Percentiles rank a stretch among this genome's conserved stretches.
phyloP scores from a whole-genome alignment of 2,888 invertebrate species.

The Chorisops tibialis region DNA sequence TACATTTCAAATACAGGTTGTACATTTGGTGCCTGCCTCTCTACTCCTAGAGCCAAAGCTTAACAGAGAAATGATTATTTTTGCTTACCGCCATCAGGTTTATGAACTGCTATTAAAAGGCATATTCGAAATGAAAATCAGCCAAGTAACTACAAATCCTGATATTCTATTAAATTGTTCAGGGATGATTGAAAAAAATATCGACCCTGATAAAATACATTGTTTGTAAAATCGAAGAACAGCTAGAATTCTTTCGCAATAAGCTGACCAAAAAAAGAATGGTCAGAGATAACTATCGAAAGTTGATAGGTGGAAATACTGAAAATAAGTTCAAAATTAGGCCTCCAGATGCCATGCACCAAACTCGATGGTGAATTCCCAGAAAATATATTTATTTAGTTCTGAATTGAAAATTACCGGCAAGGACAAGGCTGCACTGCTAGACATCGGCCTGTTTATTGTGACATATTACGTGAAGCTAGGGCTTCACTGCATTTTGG shows the following conservation, averaged over 20 bases:
- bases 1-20: too few relatives aligned
- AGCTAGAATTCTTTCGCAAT: too few relatives aligned
- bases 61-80: slow-evolving; percentile 27
- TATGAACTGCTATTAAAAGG: slow-evolving; percentile 37
- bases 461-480: slow-evolving; percentile 39
- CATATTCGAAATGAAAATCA: slow-evolving; percentile 33
- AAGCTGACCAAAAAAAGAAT: too few relatives aligned
- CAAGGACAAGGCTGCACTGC: slow-evolving; percentile 31
- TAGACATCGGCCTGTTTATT: slow-evolving; percentile 35
- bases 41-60: too few relatives aligned
- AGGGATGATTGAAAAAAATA: too few relatives aligned
- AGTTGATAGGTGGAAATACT: slow-evolving; percentile 31
- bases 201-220: slow-evolving; percentile 7
- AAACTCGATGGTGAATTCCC: slow-evolving; percentile 39
- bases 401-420: slow-evolving; percentile 27
- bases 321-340: slow-evolving; percentile 29
- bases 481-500: slow-evolving; percentile 36
- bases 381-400: slow-evolving; percentile 35
- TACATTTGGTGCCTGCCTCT: too few relatives aligned
- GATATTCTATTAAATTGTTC: too few relatives aligned
- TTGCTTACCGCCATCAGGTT: slow-evolving; percentile 29
- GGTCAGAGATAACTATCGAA: slow-evolving; percentile 35
- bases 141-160: slow-evolving; percentile 35
- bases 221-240: too few relatives aligned
- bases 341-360: slow-evolving; percentile 42